A percentile compares a stretch with the other conserved stretches of the same genome.
phyloP scores from a whole-genome alignment of 2,888 invertebrate species.

The Erebia ligea region DNA sequence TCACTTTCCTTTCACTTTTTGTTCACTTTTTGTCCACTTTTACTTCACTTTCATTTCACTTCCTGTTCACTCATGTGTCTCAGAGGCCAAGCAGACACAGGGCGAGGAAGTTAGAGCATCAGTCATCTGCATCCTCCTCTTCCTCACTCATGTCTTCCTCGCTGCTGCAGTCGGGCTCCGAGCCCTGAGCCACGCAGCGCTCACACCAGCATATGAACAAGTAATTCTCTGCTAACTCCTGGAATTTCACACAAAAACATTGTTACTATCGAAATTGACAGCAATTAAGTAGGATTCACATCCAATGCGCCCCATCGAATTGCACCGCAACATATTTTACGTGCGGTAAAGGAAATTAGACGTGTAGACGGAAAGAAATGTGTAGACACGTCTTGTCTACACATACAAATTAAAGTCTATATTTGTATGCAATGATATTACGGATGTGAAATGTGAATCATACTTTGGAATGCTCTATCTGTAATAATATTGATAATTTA shows the following conservation, averaged over 20 bases:
- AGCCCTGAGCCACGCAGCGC: conserved; percentile 88
- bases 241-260: conserved; percentile 28
- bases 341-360: no score
- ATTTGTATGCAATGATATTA: background rate
- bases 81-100: conserved; percentile 75
- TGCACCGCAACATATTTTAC: no score
- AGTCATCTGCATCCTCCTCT: conserved; percentile 73
- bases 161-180: conserved; percentile 92
- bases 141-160: conserved; percentile 89
- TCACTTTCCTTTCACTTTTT: conserved; percentile 7
- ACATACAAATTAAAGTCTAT: no score
- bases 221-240: conserved; percentile 88
- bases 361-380: no score
- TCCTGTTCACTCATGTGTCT: conserved; percentile 37
- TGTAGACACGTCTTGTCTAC: no score
- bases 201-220: conserved; percentile 92
- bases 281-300: background rate
- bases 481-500: no score
- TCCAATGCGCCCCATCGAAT: no score
- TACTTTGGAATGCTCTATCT: background rate
- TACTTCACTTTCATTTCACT: background rate
- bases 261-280: background rate
- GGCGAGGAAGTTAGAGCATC: conserved; percentile 79
- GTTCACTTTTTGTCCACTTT: conserved; percentile 17
- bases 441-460: background rate